Percentiles rank a stretch among this genome's conserved stretches.
phyloP scores from a whole-genome alignment of 2,797 vertebrate genomes.

The Psittacula derbiana region DNA sequence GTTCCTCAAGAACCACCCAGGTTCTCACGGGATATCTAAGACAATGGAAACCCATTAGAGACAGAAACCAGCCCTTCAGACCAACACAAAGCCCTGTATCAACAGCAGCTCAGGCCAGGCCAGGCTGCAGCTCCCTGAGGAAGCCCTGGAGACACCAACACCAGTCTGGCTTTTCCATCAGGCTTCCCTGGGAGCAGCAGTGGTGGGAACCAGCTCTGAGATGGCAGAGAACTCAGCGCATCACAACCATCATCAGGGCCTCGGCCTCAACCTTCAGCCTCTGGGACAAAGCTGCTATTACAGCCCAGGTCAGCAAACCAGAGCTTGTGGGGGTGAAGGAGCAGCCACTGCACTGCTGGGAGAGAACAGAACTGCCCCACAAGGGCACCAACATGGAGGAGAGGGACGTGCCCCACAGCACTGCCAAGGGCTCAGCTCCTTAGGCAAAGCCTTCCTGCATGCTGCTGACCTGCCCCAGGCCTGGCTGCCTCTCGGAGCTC shows the following conservation, averaged over 20 bases:
- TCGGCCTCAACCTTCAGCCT: neutral
- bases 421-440: neutral
- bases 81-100: neutral
- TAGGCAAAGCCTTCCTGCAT: fast-evolving
- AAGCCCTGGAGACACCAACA: neutral
- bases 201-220: neutral
- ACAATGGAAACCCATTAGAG: neutral
- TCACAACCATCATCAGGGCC: neutral
- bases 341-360: neutral
- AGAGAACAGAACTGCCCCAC: neutral
- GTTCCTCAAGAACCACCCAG: neutral
- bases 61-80: neutral
- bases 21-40: neutral
- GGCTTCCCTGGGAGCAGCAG: neutral
- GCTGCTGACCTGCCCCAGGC: neutral
- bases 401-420: no score
- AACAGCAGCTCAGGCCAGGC: neutral
- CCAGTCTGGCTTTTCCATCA: neutral
- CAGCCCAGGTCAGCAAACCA: neutral
- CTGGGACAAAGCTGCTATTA: neutral
- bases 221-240: neutral
- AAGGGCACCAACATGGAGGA: fast-evolving
- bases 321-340: neutral
- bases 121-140: neutral
- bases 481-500: neutral